A percentile compares a stretch with the other conserved stretches of the same genome.
Evolutionary conservation across 2,888 invertebrate species (phyloP).

Genomic region (Bombylius discolor): DNA sequence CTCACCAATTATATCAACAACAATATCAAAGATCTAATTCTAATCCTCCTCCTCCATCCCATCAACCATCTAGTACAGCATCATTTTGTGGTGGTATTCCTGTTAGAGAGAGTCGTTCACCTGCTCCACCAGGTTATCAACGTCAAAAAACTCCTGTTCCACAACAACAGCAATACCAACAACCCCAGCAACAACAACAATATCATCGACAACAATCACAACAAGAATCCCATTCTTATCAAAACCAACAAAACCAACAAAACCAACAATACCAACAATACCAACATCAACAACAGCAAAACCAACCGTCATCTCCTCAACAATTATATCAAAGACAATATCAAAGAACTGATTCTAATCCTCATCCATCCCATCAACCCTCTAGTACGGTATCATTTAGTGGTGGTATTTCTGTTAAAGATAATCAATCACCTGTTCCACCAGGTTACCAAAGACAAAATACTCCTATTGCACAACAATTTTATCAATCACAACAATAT

Average conservation of each 20-base stretch:
- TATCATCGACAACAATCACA: conserved; percentile 8
- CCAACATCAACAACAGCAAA: conserved; percentile 2
- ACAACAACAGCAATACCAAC: background rate
- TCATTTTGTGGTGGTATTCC: background rate
- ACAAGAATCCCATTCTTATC: background rate
- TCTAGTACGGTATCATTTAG: conserved; percentile 14
- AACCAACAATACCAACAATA: conserved; percentile 14
- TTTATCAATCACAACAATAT: background rate
- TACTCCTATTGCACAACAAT: background rate
- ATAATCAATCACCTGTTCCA: background rate
- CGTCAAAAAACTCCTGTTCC: background rate
- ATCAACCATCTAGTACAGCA: background rate
- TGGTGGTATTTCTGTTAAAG: conserved; percentile 10
- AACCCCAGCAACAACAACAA: conserved; percentile 23
- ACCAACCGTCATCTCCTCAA: background rate
- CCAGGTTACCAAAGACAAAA: background rate
- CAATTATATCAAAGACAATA: background rate
- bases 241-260: conserved; percentile 8
- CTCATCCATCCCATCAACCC: background rate
- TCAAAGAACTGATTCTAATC: background rate
- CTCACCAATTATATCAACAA: conserved; percentile 27
- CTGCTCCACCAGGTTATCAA: background rate
- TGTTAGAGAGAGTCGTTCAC: background rate
- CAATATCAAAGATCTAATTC: background rate
- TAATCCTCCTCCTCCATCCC: background rate